Evolutionary conservation across 2,888 invertebrate genomes (phyloP).

Genomic region (Microdon myrmicae): DNA sequence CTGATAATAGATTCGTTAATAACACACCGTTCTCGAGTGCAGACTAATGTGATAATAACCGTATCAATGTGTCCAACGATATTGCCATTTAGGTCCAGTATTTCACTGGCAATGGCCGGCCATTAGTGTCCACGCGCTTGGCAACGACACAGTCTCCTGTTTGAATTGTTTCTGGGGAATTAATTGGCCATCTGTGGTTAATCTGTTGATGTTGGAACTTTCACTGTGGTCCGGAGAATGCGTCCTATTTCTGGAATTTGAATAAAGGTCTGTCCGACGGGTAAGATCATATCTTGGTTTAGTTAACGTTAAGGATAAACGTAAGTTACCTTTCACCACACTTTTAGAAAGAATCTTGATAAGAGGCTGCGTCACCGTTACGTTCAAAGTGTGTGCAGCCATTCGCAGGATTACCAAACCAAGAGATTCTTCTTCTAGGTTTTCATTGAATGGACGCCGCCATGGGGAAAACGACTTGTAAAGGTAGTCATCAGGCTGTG

Average conservation of each 20-base stretch:
- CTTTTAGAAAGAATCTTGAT: conserved; percentile 27
- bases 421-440: too few relatives aligned
- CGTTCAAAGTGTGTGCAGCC: too few relatives aligned
- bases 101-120: conserved; percentile 21
- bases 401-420: conserved; percentile 41
- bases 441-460: conserved; percentile 49
- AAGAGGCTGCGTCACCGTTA: conserved; percentile 18
- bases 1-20: conserved; percentile 43
- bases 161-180: conserved; percentile 8
- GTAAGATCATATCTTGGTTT: not conserved
- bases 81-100: conserved; percentile 8
- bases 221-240: conserved; percentile 2
- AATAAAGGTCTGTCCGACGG: not conserved
- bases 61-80: conserved; percentile 9
- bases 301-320: conserved; percentile 1
- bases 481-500: conserved; percentile 35
- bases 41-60: conserved; percentile 39
- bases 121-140: conserved; percentile 10
- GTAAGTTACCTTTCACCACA: conserved; percentile 7
- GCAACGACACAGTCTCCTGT: not conserved
- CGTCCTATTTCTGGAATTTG: conserved; percentile 3
- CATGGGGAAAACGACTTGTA: too few relatives aligned
- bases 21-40: conserved; percentile 16
- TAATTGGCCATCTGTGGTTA: conserved; percentile 23
- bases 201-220: conserved; percentile 7